Conservation (phyloP, 2,113 vertebrate genomes). For the Ictalurus punctatus region DNA sequence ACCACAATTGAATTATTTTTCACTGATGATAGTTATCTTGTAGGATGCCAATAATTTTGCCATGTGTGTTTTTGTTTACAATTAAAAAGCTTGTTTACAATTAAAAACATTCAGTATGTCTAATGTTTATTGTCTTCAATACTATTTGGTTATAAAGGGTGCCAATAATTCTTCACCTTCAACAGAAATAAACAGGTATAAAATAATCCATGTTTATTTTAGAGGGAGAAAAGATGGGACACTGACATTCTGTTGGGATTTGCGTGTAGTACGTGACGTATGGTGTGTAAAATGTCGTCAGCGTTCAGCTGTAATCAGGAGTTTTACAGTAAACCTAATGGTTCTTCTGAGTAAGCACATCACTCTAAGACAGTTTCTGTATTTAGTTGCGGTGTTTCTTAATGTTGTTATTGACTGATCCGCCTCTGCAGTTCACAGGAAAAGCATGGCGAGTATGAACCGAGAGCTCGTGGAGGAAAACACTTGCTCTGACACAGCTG, state of each 20-base stretch:
- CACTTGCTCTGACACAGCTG: neutral
- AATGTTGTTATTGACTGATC: conserved; percentile 3
- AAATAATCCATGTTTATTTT: neutral
- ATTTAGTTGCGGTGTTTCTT: neutral
- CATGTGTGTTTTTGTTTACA: neutral
- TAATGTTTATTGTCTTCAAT: neutral
- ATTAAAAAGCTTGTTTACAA: neutral
- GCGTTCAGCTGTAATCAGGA: neutral
- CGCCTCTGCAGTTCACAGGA: neutral
- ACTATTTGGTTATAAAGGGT: neutral
- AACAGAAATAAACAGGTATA: neutral
- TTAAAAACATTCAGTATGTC: neutral
- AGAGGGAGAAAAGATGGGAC: neutral
- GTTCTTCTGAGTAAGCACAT: neutral
- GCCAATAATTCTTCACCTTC: neutral
- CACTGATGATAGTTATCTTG: neutral
- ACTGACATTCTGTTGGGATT: neutral
- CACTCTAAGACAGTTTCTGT: neutral
- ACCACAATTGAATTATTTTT: too few species aligned
- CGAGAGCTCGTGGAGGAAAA: neutral
- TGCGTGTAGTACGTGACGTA: neutral
- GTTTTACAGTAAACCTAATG: neutral
- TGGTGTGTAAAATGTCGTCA: neutral
- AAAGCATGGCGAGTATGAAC: neutral
- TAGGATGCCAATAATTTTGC: neutral